Base-by-base conservation (phyloP, 2,113 vertebrate genomes). In the Elephantulus edwardii region DNA sequence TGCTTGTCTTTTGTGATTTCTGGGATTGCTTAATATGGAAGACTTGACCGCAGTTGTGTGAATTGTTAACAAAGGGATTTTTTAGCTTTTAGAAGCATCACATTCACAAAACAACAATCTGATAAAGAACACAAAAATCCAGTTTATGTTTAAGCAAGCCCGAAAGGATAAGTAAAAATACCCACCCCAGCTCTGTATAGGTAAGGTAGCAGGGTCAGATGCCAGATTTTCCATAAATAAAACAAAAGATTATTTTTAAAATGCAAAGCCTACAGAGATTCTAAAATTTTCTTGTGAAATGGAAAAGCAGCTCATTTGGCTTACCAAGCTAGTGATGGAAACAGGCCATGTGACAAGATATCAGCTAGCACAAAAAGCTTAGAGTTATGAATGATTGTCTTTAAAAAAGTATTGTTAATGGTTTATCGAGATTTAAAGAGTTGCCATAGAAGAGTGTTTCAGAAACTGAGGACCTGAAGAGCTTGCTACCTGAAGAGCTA, bases 401-500 rank as follows among this genome's bases (percentile, higher is more conserved):
- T 46, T n/a, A 26, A 71, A 11, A 83, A 77, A 78, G 24, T 70
- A 4, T 93, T 71, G n/a, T 56, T 46, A 62, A n/a, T 62, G 60
- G 3, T 68, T 58, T 74, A 50, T 26, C 68, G 20, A 52, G 66
- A 68, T 19, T 38, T 68, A 38, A 54, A 56, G 52, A n/a, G 62
- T 62, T 33, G 30, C 48, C 28, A 46, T 54, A 50, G 66, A 5
- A 83, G 30, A 91, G 42, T 7, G 33, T 80, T 74, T 75, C 80
- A 85, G 89, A 84, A 88, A 68, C 76, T 85, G 35, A 64, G 64
- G n/a, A n/a, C n/a, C n/a, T n/a, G n/a, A n/a, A n/a, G n/a, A n/a
- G n/a, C n/a, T n/a, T n/a, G n/a, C n/a, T n/a, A n/a, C n/a, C 54
- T 72, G 72, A 62, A 71, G 75, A 48, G 50, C 62, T 83, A 12